A percentile compares a stretch with the other conserved stretches of the same genome.
Evolutionary conservation across 1,140 invertebrate species (phyloP).

Genomic region (Papilio polytes): DNA sequence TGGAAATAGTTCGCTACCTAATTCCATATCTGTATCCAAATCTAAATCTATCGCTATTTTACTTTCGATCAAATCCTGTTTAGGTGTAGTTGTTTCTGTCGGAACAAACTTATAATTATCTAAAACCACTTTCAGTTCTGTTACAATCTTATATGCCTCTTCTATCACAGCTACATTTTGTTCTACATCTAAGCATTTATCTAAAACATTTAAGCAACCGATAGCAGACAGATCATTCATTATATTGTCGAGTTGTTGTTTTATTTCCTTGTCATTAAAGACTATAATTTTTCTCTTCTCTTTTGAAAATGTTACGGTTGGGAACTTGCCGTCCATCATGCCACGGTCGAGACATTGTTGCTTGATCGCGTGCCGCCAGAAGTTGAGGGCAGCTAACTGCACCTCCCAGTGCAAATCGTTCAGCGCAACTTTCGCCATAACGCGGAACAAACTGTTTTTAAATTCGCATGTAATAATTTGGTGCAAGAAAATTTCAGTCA

Average conservation of each 20-base stretch:
- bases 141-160: slow-evolving; percentile 83
- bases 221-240: slow-evolving; percentile 85
- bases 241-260: slow-evolving; percentile 85
- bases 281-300: slow-evolving; percentile 87
- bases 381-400: slow-evolving; percentile 86
- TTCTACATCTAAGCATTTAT: slow-evolving; percentile 86
- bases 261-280: slow-evolving; percentile 86
- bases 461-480: slow-evolving; percentile 83
- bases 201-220: slow-evolving; percentile 86
- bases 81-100: slow-evolving; percentile 48
- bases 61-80: slow-evolving; percentile 45
- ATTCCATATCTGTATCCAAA: slow-evolving; percentile 42
- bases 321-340: slow-evolving; percentile 89
- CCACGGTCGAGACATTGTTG: slow-evolving; percentile 87
- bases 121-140: slow-evolving; percentile 81
- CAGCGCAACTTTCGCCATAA: slow-evolving; percentile 85
- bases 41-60: slow-evolving; percentile 49
- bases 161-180: slow-evolving; percentile 87
- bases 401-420: slow-evolving; percentile 90
- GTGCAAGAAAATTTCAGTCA: slow-evolving; percentile 86
- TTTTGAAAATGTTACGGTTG: slow-evolving; percentile 89
- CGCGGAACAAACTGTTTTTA: slow-evolving; percentile 58
- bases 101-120: slow-evolving; percentile 80
- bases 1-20: not conserved
- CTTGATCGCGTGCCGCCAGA: slow-evolving; percentile 87